These are phyloP conservation scores for Myotis pilosus DNA, from an alignment of 2,797 vertebrate genomes.

Conservation along the genomic window DNA sequence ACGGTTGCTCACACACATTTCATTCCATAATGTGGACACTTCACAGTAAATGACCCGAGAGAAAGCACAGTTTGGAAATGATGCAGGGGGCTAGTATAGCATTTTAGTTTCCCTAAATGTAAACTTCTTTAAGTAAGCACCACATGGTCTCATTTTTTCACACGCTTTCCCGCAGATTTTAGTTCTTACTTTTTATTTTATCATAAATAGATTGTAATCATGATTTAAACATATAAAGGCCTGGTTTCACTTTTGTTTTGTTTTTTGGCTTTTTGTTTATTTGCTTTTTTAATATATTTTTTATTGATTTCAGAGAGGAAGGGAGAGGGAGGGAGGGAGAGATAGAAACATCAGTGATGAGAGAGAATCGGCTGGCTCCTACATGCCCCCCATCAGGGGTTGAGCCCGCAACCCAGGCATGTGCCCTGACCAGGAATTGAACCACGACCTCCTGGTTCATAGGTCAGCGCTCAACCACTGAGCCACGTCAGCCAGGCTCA, in stretches of 20 bases:
- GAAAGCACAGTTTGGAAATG: conserved; percentile 50
- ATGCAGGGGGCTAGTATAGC: conserved; percentile 26
- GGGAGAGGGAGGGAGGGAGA: no score
- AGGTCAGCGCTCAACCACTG: no score
- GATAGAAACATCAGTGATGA: no score
- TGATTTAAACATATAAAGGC: conserved; percentile 49
- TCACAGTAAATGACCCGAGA: conserved; percentile 59
- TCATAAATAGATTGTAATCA: conserved; percentile 55
- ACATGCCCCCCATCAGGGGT: no score
- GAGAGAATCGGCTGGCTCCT: no score
- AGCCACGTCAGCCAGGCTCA: background rate
- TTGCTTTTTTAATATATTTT: no score
- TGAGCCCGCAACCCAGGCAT: no score
- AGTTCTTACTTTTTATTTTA: conserved; percentile 60
- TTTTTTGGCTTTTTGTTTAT: no score
- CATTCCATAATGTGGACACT: conserved; percentile 46
- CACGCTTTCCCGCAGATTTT: background rate
- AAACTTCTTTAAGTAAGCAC: conserved; percentile 55
- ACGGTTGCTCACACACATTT: conserved; percentile 50
- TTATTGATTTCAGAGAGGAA: no score
- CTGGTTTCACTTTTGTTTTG: conserved; percentile 21
- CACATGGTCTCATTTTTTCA: conserved; percentile 1
- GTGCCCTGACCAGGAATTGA: no score
- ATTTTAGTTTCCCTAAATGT: conserved; percentile 13
- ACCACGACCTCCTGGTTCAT: no score